phyloP scores from a whole-genome alignment of 2,888 invertebrate genomes.

The Apodemia hepburni region DNA sequence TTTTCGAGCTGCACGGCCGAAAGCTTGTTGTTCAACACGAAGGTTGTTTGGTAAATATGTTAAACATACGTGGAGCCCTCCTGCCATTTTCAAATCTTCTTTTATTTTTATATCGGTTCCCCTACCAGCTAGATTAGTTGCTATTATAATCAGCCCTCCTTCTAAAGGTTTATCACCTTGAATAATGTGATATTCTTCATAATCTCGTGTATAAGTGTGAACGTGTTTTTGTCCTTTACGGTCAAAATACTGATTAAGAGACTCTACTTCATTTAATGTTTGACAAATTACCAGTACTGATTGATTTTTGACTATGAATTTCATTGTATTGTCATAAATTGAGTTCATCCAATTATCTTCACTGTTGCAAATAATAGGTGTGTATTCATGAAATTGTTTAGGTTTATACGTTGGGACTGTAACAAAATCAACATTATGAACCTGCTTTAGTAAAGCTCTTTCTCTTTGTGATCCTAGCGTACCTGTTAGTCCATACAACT shows the following conservation, averaged over 20 bases:
- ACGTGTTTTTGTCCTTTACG: slow-evolving; percentile 11
- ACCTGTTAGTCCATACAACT: slow-evolving; percentile 19
- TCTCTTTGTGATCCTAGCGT: slow-evolving; percentile 18
- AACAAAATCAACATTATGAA: slow-evolving; percentile 19
- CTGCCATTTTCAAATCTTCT: slow-evolving; percentile 11
- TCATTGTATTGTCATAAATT: slow-evolving; percentile 12
- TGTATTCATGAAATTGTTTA: slow-evolving; percentile 17
- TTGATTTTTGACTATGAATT: slow-evolving; percentile 2
- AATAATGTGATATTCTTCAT: slow-evolving; percentile 17
- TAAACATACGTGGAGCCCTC: slow-evolving; percentile 18
- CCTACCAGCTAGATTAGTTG: slow-evolving; percentile 21
- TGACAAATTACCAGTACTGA: slow-evolving; percentile 19
- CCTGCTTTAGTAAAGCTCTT: slow-evolving; percentile 20
- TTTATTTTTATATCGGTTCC: slow-evolving; percentile 20
- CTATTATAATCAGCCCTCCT: slow-evolving; percentile 16
- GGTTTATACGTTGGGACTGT: slow-evolving; percentile 17
- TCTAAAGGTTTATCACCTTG: slow-evolving; percentile 13
- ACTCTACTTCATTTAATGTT: slow-evolving; percentile 17
- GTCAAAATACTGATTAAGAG: slow-evolving; percentile 1
- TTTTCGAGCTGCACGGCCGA: slow-evolving; percentile 19
- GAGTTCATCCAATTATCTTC: slow-evolving; percentile 15
- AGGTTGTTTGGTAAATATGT: slow-evolving; percentile 19
- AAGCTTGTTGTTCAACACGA: slow-evolving; percentile 19
- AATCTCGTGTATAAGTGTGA: slow-evolving; percentile 19
- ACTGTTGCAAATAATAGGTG: slow-evolving; percentile 17